Base-by-base conservation (phyloP, 2,797 vertebrate species). In the Momotus momota region DNA sequence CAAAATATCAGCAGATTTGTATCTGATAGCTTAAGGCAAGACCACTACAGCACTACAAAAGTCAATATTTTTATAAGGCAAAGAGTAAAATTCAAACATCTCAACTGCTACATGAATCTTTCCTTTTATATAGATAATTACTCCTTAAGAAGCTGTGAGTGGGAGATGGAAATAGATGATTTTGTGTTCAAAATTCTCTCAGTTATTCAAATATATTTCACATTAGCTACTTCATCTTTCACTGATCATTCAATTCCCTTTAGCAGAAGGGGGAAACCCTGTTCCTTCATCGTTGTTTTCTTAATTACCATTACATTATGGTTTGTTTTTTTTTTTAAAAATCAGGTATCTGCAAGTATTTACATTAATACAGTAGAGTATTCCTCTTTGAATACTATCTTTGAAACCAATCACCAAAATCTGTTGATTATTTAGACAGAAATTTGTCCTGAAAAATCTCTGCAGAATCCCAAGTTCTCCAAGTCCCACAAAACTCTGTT, bases 301-400 rank as follows among this genome's bases (percentile, higher is more conserved):
- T 79, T 70, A 75, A 84, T 92, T 84, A 12, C 1, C 21, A 43
- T 38, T 40, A 69, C 40, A 75, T 79, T 55, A 65, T 33, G 27
- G 48, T 64, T 90, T 86, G n/a, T n/a, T 35, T 35, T 35, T 35
- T 35, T 35, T 35, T 35, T 35, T 69, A 21, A 73, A 73, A 62
- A 62, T 43, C n/a, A 79, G 88, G 75, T 70, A 93, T 21, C 43
- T 43, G 17, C 40, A 72, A 62, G 48, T 62, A 86, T 71, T 86
- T 77, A 67, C 35, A 60, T 52, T 64, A 22, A 62, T 64, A 33
- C 12, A 8, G 19, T 26, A 84, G 29, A 91, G 35, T 33, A 38
- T 17, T 84, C 38, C 26, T 45, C 54, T 75, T 88, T 75, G 55
- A 92, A 88, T 49, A 67, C 16, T 35, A 35, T 35, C 35, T 35